Percentiles rank a stretch among this genome's conserved stretches.
Conservation (phyloP, 2,888 invertebrate genomes). For the Linnaemya tessellans region DNA sequence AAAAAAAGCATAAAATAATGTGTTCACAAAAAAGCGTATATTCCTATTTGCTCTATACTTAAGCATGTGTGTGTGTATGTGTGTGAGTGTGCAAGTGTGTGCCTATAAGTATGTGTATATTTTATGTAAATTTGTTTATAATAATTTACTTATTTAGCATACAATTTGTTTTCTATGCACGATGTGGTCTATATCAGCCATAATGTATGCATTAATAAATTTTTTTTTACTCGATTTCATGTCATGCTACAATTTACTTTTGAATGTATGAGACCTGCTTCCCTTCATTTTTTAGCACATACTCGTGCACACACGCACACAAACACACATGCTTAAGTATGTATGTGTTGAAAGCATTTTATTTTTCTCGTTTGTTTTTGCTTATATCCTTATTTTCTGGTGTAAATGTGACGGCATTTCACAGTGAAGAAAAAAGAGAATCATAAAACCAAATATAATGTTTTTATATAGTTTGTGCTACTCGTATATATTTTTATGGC, state of each 20-base stretch:
- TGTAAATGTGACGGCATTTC: constrained; percentile 67
- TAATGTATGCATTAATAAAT: constrained; percentile 52
- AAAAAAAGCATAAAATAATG: background rate
- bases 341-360: constrained; percentile 8
- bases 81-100: background rate
- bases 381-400: constrained; percentile 52
- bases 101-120: background rate
- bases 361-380: constrained; percentile 7
- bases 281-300: background rate
- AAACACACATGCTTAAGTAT: background rate
- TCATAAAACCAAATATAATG: constrained; percentile 39
- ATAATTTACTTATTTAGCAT: constrained; percentile 69
- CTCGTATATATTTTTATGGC: constrained; percentile 33
- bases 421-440: constrained; percentile 38
- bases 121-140: constrained; percentile 49
- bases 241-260: background rate
- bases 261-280: background rate
- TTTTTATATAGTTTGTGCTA: constrained; percentile 59
- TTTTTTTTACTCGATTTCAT: constrained; percentile 26
- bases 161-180: constrained; percentile 68
- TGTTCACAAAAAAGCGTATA: background rate
- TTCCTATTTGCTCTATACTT: background rate
- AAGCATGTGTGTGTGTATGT: background rate
- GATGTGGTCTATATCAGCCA: constrained; percentile 53
- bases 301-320: background rate